Base-by-base conservation (phyloP, 2,113 vertebrate species). In the Dascyllus trimaculatus region DNA sequence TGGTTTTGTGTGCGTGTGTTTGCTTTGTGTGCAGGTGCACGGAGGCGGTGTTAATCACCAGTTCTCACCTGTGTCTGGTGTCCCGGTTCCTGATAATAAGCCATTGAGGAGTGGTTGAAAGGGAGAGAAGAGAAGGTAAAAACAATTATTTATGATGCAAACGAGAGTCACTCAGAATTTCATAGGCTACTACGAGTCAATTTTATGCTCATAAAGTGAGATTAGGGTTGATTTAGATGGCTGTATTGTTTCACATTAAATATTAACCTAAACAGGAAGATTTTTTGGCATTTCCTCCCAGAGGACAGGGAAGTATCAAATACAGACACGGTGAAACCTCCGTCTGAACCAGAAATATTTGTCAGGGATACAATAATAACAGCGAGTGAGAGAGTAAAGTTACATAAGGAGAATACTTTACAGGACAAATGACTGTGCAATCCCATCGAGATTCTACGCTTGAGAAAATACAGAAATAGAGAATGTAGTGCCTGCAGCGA, bases 1-100 rank as follows among this genome's bases (percentile, higher is more conserved):
- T 45, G 15, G 51, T n/a, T 19, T 51, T 69, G 48, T 87, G 21
- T 58, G 53, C 74, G 18, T 24, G 3, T 62, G 26, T 53, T 59
- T 40, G 51, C 51, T 62, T 75, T 49, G 32, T 64, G 48, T 57
- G 21, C 13, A 51, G 24, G 29, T 70, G 45, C 46, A 67, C 56
- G 69, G 38, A 79, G 63, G 21, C 52, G 61, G 65, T 73, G 59
- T 63, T 75, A 81, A 89, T 89, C 57, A 83, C 56, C 38, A 65
- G 8, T 83, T 92, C 96, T 95, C 95, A 99, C 98, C 98, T 99
- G 95, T 99, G 98, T 88, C 98, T 96, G 81, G 97, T 98, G 89
- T 99, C 98, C 93, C 98, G 96, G 89, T 99, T 99, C 93, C 98
- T 99, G 95, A 83, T 85, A 74, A 80, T 11, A 64, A 70, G 69